Evolutionary conservation across 1,140 invertebrate species (phyloP), one percentile per base, ranked within the genome.

Genomic region (Metaphire vulgaris): DNA sequence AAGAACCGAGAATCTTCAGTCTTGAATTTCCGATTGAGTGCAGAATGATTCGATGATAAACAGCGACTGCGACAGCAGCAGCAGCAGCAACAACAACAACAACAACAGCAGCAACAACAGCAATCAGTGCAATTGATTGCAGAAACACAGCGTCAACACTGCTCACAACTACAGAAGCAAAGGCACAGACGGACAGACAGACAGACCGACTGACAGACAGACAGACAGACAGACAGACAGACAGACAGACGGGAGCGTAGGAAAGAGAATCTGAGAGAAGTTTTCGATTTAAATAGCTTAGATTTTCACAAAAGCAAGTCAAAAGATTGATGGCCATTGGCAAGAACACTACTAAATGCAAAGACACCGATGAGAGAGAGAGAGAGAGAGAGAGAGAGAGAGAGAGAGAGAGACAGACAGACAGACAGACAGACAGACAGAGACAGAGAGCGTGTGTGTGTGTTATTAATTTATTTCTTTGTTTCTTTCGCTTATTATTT

Each of bases 191-290:
- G 21, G 41, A 56, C 41, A 56, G 41, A 56, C 41, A 56, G 21
- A 56, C 41, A 56, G 41, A 56, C 6, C 6, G 21, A 56, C 30
- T 72, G 30, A 14, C 26, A 71, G 69, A 14, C 26, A 71, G 69
- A 71, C 21, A 71, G 6, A 71, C 26, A 71, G 30, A 71, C 30
- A 71, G 69, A 71, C 30, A 71, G 69, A 31, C 30, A 71, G 69
- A 71, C 21, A 71, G 69, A 71, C 21, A 71, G 69, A 71, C 26
- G 33, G 1, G 31, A 33, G 31, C 6, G 21, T 56, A 56, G 41
- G 6, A 6, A 21, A 71, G n/a, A 71, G 69, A 71, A 33, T n/a
- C 21, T 32, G 30, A n/a, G n/a, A 71, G 69, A 71, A 30, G 2
- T 56, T 56, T 56, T 12, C 41, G 21, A 21, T 56, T 56, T 56